These are phyloP conservation scores for Drosophila phalerata DNA, from an alignment of 2,888 invertebrate species.

Conservation along the genomic window DNA sequence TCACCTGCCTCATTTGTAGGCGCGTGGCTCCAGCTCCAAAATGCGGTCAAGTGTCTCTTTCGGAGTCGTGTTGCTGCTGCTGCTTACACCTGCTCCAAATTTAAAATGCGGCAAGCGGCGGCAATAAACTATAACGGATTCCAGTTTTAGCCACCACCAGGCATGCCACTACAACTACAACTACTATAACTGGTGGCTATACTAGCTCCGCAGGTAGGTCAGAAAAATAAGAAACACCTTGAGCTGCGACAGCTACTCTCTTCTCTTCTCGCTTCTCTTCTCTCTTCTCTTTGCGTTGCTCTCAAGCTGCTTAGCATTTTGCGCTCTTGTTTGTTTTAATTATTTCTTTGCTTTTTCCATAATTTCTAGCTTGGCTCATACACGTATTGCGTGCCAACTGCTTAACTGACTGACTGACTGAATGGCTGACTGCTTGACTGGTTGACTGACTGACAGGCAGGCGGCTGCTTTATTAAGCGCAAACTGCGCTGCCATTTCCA, in stretches of 20 bases:
- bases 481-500: constrained; percentile 76
- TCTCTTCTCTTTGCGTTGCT: constrained; percentile 23
- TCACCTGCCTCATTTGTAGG: constrained; percentile 67
- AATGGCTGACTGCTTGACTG: constrained; percentile 43
- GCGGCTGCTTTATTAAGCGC: constrained; percentile 76
- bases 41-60: constrained; percentile 77
- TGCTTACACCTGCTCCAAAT: constrained; percentile 78
- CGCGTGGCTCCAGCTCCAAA: constrained; percentile 73
- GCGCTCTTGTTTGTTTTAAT: constrained; percentile 82
- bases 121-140: constrained; percentile 82
- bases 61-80: constrained; percentile 2
- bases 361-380: constrained; percentile 45
- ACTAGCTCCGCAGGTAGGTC: constrained; percentile 68
- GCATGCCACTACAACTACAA: constrained; percentile 8
- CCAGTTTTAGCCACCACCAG: constrained; percentile 75
- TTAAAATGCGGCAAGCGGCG: constrained; percentile 63
- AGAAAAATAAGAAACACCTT: constrained; percentile 72
- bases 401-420: constrained; percentile 38
- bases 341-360: constrained; percentile 72
- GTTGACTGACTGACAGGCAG: constrained; percentile 45
- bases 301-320: constrained; percentile 73
- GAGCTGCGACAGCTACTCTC: constrained; percentile 31
- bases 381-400: constrained; percentile 62
- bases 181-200: not conserved
- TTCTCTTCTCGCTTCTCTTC: not conserved